These are phyloP conservation scores for Zeus faber DNA, from an alignment of 2,113 vertebrate species.

Conservation along the genomic window DNA sequence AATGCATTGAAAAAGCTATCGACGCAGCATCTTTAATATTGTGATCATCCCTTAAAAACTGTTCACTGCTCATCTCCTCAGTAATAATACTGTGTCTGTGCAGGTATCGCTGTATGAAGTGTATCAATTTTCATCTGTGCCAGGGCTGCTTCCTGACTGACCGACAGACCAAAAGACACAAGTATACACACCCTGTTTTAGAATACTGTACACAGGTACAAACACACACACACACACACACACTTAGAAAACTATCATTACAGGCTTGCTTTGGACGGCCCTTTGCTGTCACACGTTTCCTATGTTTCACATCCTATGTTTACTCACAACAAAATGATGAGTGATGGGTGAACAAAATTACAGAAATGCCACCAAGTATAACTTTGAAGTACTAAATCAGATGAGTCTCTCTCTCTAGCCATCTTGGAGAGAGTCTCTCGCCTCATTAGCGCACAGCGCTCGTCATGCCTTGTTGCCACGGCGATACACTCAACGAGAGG, in stretches of 20 bases:
- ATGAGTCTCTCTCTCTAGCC: conserved; percentile 57
- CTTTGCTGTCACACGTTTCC: no score
- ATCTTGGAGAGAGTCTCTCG: conserved; percentile 76
- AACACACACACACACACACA: not conserved
- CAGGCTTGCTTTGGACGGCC: no score
- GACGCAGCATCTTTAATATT: no score
- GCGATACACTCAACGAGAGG: conserved; percentile 52
- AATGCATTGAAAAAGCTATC: no score
- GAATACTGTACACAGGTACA: conserved; percentile 80
- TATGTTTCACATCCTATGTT: no score
- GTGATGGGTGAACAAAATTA: no score
- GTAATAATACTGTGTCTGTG: conserved; percentile 3
- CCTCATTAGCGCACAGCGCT: conserved; percentile 64
- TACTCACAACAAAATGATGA: no score
- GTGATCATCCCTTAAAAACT: no score
- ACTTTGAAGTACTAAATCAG: not conserved
- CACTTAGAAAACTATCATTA: not conserved
- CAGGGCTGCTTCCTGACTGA: conserved; percentile 81
- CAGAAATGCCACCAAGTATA: not conserved
- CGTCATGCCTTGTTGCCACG: conserved; percentile 65
- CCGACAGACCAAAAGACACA: conserved; percentile 71
- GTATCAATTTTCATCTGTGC: conserved; percentile 83
- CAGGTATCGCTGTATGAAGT: conserved; percentile 85
- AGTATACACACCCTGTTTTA: conserved; percentile 72
- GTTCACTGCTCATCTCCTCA: no score